Conservation (phyloP, 2,888 invertebrate species). For the Microplitis manilae region DNA sequence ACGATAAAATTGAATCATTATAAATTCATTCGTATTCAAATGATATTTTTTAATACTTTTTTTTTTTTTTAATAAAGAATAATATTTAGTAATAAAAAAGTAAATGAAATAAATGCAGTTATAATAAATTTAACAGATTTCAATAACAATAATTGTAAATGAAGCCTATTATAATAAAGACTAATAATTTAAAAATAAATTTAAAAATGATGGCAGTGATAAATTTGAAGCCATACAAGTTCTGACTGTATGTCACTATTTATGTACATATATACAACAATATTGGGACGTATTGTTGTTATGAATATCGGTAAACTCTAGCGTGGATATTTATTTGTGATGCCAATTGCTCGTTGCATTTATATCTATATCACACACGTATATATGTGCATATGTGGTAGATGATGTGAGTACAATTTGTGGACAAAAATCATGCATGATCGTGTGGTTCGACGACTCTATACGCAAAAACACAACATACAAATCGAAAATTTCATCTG, state of each 20-base stretch:
- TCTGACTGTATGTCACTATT: conserved; percentile 27
- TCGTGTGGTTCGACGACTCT: not conserved
- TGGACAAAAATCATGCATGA: not conserved
- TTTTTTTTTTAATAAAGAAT: no score
- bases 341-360: conserved; percentile 36
- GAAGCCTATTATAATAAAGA: no score
- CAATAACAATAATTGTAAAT: no score
- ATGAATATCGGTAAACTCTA: conserved; percentile 43
- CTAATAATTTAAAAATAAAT: no score
- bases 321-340: conserved; percentile 49
- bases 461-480: not conserved
- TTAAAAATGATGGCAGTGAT: not conserved
- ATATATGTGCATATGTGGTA: conserved; percentile 30
- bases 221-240: conserved; percentile 15
- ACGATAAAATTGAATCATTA: no score
- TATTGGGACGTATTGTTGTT: conserved; percentile 49
- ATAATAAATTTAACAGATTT: no score
- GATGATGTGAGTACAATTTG: conserved; percentile 11
- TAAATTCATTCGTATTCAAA: no score
- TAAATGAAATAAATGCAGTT: no score
- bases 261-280: conserved; percentile 27
- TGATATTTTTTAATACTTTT: no score
- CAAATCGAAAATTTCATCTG: not conserved
- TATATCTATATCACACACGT: conserved; percentile 22
- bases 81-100: no score